These are phyloP conservation scores for Bujurquina vittata DNA, from an alignment of 2,113 vertebrate species.

Conservation along the genomic window DNA sequence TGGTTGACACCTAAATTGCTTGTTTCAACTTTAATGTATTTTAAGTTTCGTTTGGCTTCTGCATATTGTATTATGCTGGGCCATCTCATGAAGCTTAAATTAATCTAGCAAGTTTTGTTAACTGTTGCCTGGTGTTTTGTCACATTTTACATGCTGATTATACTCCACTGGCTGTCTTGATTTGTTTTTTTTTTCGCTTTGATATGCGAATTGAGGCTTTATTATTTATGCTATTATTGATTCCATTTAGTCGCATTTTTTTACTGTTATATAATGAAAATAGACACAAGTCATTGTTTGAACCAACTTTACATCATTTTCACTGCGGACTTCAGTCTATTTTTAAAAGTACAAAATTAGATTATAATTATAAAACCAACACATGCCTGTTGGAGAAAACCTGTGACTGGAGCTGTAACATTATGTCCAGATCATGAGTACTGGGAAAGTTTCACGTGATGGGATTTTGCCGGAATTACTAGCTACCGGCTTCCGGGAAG, in stretches of 20 bases:
- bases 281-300: neutral
- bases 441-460: constrained; percentile 70
- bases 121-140: neutral
- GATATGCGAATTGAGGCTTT: neutral
- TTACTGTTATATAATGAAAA: neutral
- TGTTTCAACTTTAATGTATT: neutral
- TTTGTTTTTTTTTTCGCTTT: neutral
- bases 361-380: neutral
- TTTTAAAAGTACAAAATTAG: neutral
- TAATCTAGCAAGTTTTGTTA: neutral
- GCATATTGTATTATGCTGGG: no score
- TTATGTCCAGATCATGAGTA: neutral
- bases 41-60: no score
- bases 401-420: neutral
- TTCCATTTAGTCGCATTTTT: neutral
- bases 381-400: neutral
- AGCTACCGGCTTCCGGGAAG: constrained; percentile 86
- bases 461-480: constrained; percentile 82
- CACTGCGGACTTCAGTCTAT: neutral
- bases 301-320: neutral
- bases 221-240: neutral
- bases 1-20: neutral
- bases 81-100: no score
- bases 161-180: neutral
- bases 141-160: neutral